Percentiles rank a stretch among this genome's conserved stretches.
phyloP scores from a whole-genome alignment of 2,888 invertebrate species.

The Diarsia rubi region DNA sequence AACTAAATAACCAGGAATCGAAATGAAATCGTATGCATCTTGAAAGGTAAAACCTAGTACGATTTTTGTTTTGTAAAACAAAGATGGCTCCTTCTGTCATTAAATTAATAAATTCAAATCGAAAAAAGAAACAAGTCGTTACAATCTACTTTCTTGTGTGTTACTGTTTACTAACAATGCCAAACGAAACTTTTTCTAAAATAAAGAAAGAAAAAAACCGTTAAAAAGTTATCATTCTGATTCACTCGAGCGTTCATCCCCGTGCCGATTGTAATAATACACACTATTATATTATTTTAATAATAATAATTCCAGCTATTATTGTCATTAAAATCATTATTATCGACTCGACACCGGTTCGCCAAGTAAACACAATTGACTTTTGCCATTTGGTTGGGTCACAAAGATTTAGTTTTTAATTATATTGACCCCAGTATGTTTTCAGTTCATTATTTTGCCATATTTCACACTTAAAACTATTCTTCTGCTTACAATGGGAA shows the following conservation, averaged over 20 bases:
- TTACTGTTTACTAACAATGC: conserved; percentile 31
- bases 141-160: background rate
- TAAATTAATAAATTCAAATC: background rate
- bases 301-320: conserved; percentile 85
- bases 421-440: conserved; percentile 86
- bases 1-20: background rate
- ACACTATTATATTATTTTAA: conserved; percentile 81
- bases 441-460: conserved; percentile 80
- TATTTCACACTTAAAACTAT: conserved; percentile 68
- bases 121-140: conserved; percentile 4
- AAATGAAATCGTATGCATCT: background rate
- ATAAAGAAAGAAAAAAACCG: conserved; percentile 75
- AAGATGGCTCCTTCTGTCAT: background rate
- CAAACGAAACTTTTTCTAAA: conserved; percentile 71
- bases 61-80: background rate
- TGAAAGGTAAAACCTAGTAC: background rate
- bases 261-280: conserved; percentile 84
- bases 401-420: conserved; percentile 88
- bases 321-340: conserved; percentile 87
- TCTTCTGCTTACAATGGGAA: conserved; percentile 49
- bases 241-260: conserved; percentile 88
- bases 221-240: conserved; percentile 86
- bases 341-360: conserved; percentile 75
- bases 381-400: conserved; percentile 87
- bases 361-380: conserved; percentile 86